These are phyloP conservation scores for Rhagium mordax DNA, from an alignment of 2,888 invertebrate genomes.

Conservation along the genomic window DNA sequence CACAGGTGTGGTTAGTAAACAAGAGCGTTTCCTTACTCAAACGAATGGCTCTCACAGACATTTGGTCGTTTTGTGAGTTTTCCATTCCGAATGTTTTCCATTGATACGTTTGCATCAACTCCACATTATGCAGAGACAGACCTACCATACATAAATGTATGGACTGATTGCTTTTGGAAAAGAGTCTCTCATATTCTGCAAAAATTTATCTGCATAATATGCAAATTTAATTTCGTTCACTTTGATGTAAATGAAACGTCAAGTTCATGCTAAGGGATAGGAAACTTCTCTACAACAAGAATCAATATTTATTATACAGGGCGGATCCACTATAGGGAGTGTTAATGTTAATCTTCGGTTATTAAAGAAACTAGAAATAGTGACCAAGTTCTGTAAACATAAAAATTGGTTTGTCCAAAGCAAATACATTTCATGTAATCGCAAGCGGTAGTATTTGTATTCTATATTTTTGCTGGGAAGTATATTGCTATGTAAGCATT, in stretches of 20 bases:
- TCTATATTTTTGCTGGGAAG: too few species aligned
- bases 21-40: constrained; percentile 48
- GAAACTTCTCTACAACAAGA: not conserved
- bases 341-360: too few species aligned
- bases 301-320: not conserved
- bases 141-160: not conserved
- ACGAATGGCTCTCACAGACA: constrained; percentile 27
- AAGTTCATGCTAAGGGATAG: not conserved
- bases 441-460: too few species aligned
- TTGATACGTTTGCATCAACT: not conserved
- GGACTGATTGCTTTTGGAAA: not conserved
- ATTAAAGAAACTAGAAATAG: too few species aligned
- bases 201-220: not conserved
- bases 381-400: too few species aligned
- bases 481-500: too few species aligned
- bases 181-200: not conserved
- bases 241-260: not conserved
- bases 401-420: too few species aligned
- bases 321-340: too few species aligned
- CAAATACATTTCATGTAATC: too few species aligned
- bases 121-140: not conserved
- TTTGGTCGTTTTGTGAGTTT: not conserved
- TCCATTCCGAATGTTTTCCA: not conserved
- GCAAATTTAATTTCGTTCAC: not conserved
- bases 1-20: constrained; percentile 53